phyloP scores from a whole-genome alignment of 2,888 invertebrate genomes.

The Gastrophysa polygoni region DNA sequence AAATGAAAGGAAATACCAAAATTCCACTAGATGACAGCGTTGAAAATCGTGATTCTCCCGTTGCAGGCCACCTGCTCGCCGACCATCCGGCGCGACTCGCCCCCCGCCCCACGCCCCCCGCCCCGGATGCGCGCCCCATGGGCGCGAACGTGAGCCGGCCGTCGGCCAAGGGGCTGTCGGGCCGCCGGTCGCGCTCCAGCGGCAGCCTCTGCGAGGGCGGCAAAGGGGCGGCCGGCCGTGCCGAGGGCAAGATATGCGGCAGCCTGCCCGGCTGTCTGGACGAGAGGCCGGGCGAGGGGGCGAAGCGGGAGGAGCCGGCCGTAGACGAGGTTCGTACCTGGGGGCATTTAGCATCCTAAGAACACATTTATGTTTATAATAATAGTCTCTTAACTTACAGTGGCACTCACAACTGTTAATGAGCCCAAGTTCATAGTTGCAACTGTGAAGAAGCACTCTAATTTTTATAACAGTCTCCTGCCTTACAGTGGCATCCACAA shows the following conservation, averaged over 20 bases:
- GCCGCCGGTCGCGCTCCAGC: conserved; percentile 74
- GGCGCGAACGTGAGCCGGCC: conserved; percentile 81
- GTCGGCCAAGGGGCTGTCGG: conserved; percentile 73
- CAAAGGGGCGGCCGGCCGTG: conserved; percentile 47
- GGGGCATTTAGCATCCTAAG: too few relatives aligned
- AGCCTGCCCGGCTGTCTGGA: conserved; percentile 73
- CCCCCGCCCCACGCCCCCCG: conserved; percentile 55
- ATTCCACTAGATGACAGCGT: too few relatives aligned
- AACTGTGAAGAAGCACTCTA: too few relatives aligned
- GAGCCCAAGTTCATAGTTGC: too few relatives aligned
- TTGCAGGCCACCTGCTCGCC: conserved; percentile 34
- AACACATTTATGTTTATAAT: too few relatives aligned
- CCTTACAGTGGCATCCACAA: too few relatives aligned
- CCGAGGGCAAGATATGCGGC: conserved; percentile 58
- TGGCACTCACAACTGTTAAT: too few relatives aligned
- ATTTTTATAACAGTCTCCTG: too few relatives aligned
- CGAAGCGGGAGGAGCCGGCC: conserved; percentile 52
- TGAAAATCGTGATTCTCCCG: too few relatives aligned
- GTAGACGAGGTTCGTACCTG: conserved; percentile 48
- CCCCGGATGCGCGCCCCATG: conserved; percentile 53
- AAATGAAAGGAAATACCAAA: too few relatives aligned
- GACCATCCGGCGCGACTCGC: conserved; percentile 58
- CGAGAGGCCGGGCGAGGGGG: conserved; percentile 58
- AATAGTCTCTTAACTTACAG: too few relatives aligned
- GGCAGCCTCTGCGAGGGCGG: conserved; percentile 72